These are phyloP conservation scores for Formica selysi DNA, from an alignment of 1,140 invertebrate genomes.

Conservation along the genomic window DNA sequence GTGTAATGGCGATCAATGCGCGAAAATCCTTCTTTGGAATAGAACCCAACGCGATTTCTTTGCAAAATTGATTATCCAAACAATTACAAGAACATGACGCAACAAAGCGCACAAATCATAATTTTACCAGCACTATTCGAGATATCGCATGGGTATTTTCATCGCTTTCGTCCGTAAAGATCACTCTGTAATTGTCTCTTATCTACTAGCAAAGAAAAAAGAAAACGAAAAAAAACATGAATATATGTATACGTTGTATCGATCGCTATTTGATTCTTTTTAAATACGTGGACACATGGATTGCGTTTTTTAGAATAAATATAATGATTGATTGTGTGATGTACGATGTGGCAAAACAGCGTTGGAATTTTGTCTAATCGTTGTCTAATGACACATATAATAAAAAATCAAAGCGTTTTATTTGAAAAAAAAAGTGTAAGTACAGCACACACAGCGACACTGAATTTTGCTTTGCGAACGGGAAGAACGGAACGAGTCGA, in stretches of 20 bases:
- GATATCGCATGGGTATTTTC: constrained; percentile 52
- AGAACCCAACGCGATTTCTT: constrained; percentile 1
- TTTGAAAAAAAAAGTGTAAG: neutral
- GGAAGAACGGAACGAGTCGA: constrained; percentile 10
- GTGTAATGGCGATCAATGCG: neutral
- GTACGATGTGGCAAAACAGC: constrained; percentile 10
- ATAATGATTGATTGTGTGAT: constrained; percentile 37
- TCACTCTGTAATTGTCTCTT: constrained; percentile 41
- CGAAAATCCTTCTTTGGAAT: neutral
- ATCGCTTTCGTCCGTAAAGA: constrained; percentile 34
- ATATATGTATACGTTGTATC: constrained; percentile 49
- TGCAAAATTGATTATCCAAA: neutral
- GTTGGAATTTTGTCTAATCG: constrained; percentile 7
- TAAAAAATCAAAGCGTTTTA: constrained; percentile 43
- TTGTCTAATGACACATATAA: neutral
- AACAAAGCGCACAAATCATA: neutral
- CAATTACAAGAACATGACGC: neutral
- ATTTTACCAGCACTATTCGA: constrained; percentile 46
- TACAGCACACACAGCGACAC: constrained; percentile 24
- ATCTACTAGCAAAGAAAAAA: constrained; percentile 49
- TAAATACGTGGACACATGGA: constrained; percentile 36
- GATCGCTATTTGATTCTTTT: constrained; percentile 38
- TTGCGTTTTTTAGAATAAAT: constrained; percentile 52
- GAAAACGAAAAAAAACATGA: constrained; percentile 49
- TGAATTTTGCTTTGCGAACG: constrained; percentile 26